Base-by-base conservation (phyloP, 2,888 invertebrate species). In the Nematopogon swammerdamellus region DNA sequence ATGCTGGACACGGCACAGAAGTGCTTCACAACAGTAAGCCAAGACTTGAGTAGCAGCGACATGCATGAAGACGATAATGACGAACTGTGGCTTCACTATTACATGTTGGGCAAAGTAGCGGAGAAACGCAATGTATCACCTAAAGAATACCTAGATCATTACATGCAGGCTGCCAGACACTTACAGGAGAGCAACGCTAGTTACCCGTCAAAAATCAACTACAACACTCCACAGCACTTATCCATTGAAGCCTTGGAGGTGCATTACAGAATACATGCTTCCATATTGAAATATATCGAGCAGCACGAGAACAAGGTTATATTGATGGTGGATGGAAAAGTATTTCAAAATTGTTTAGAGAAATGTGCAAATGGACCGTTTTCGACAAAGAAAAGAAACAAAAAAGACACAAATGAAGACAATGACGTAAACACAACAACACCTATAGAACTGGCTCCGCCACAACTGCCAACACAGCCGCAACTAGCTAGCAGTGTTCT, bases 21-120 rank as follows among this genome's bases (percentile, higher is more conserved):
- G 58, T 93, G 94, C 70, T 96, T 95, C 61, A 82, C 81, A 25
- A 82, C 84, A 25, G 88, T 88, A 1, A 82, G 87, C 51, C 80
- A 83, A 49, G 81, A 87, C 56, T 81, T 85, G 49, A 81, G 83
- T 52, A 73, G 68, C 45, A 73, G 67, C 52, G 82, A 82, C 55
- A 68, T 77, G 1, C 76, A 77, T 43, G 84, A 84, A 49, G 82
- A 82, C 54, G 69, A 80, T 0, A 85, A 86, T 54, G 95, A 95
- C 63, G 96, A 97, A 63, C 83, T 89, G 51, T 97, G 97, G 97
- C 76, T 96, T 30, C 88, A 92, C 61, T 92, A 93, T 67, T 97
- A 96, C 63, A 95, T 97, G 91, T 76, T 97, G n/a, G 97, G 95
- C 0, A 97, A 97, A 83, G 89, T 96, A 49, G 85, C 90, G 0